Conservation (phyloP, 2,888 invertebrate genomes). For the Athalia cordata region DNA sequence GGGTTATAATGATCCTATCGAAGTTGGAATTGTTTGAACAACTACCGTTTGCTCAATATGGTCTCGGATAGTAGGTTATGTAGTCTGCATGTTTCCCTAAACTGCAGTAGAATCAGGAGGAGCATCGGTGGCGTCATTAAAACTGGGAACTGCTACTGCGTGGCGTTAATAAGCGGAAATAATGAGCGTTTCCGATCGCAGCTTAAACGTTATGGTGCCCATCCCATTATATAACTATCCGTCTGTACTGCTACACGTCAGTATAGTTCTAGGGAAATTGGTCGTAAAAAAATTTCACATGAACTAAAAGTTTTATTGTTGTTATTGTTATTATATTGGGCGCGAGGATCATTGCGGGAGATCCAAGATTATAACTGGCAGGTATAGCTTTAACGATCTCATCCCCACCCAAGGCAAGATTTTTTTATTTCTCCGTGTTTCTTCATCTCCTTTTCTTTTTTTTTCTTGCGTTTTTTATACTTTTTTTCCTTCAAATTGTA, state of each 20-base stretch:
- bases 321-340: not conserved
- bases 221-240: too few relatives aligned
- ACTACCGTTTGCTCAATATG: conserved; percentile 19
- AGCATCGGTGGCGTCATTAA: not conserved
- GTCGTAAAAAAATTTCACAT: conserved; percentile 6
- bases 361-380: too few relatives aligned
- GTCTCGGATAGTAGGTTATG: not conserved
- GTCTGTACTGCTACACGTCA: not conserved
- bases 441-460: not conserved
- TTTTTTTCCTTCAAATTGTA: not conserved
- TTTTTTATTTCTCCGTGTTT: not conserved
- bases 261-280: not conserved
- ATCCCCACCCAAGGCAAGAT: too few relatives aligned
- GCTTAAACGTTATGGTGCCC: not conserved
- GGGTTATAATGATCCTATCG: conserved; percentile 30
- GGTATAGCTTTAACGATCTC: too few relatives aligned
- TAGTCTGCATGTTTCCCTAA: conserved; percentile 1
- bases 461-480: not conserved
- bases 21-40: conserved; percentile 33
- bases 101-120: not conserved
- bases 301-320: not conserved
- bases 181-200: not conserved
- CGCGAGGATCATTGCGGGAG: too few relatives aligned
- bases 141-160: not conserved
- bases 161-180: conserved; percentile 16